phyloP scores from a whole-genome alignment of 2,797 vertebrate genomes.

The Pteronotus mesoamericanus region DNA sequence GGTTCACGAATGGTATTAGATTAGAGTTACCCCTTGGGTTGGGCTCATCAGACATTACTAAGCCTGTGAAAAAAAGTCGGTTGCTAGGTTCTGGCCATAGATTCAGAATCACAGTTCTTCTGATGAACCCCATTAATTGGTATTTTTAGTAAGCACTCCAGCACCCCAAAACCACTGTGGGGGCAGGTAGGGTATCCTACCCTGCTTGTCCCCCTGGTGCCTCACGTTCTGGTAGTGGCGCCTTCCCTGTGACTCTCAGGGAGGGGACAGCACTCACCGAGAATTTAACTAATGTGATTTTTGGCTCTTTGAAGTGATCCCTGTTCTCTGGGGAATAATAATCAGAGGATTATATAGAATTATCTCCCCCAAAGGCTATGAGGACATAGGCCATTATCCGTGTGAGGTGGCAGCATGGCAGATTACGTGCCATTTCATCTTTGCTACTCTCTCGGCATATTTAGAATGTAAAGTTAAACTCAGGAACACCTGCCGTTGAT shows the following conservation, averaged over 20 bases:
- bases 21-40: neutral
- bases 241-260: neutral
- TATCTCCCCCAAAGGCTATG: slow-evolving; percentile 49
- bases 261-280: neutral
- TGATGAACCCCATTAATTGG: neutral
- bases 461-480: slow-evolving; percentile 25
- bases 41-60: neutral
- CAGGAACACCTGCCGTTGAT: slow-evolving; percentile 63
- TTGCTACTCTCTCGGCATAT: slow-evolving; percentile 37
- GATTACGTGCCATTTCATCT: slow-evolving; percentile 33
- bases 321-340: slow-evolving; percentile 44
- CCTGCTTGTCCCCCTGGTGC: neutral
- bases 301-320: slow-evolving; percentile 47
- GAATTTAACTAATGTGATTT: slow-evolving; percentile 38
- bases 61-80: neutral
- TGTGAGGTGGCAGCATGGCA: neutral
- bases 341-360: slow-evolving; percentile 62
- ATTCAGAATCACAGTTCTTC: neutral
- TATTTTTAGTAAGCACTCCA: neutral
- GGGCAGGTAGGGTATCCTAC: neutral
- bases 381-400: slow-evolving; percentile 31
- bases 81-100: neutral
- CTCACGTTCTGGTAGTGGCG: neutral
- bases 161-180: neutral
- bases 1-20: neutral